phyloP scores from a whole-genome alignment of 1,140 invertebrate genomes.

The Phthorimaea operculella region DNA sequence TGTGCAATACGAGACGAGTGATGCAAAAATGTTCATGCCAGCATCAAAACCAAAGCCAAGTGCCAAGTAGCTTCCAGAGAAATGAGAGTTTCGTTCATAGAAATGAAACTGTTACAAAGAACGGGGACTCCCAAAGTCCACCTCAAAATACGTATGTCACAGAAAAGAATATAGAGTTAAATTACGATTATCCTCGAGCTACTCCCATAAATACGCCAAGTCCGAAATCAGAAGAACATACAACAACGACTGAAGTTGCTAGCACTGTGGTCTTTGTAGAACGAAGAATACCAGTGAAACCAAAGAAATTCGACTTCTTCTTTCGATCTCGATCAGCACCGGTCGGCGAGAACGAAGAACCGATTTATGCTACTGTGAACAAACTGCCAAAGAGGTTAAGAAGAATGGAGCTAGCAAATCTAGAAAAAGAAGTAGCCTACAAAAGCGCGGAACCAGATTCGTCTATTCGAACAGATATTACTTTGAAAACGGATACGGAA shows the following conservation, averaged over 20 bases:
- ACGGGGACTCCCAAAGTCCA: conserved; percentile 17
- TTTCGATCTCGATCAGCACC: conserved; percentile 63
- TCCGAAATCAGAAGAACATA: conserved; percentile 41
- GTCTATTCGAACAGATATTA: conserved; percentile 48
- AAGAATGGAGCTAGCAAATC: conserved; percentile 60
- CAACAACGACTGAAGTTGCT: conserved; percentile 64
- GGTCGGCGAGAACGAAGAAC: conserved; percentile 60
- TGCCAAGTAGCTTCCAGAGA: background rate
- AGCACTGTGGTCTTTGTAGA: conserved; percentile 65
- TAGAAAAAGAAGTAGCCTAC: conserved; percentile 65
- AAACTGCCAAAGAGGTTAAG: conserved; percentile 62
- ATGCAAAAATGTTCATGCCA: conserved; percentile 59
- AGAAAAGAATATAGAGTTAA: conserved; percentile 65
- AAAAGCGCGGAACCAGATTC: conserved; percentile 49
- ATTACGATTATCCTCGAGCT: conserved; percentile 62
- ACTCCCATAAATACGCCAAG: conserved; percentile 44
- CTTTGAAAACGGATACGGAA: conserved; percentile 54
- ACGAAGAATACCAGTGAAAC: conserved; percentile 55
- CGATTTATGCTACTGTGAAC: conserved; percentile 65
- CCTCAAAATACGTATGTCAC: conserved; percentile 55
- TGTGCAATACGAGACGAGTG: conserved; percentile 62
- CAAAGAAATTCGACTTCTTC: conserved; percentile 61
- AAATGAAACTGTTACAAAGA: conserved; percentile 12
- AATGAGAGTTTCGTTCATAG: background rate
- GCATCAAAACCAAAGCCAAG: conserved; percentile 33